A percentile compares a stretch with the other conserved stretches of the same genome.
Conservation (phyloP, 1,140 invertebrate genomes). For the Drosophila nigromelanica region DNA sequence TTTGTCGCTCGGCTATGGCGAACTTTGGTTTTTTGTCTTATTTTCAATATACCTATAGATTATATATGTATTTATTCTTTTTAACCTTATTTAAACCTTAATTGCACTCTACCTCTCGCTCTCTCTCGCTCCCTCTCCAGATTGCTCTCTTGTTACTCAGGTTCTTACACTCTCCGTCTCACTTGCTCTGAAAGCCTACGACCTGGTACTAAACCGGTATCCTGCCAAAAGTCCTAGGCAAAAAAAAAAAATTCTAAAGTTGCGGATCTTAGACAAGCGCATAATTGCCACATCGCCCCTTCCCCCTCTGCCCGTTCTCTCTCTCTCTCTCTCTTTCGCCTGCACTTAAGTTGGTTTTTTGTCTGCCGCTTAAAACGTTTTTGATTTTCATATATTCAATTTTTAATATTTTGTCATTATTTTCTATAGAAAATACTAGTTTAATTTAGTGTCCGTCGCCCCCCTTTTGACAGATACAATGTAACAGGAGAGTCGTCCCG, state of each 20-base stretch:
- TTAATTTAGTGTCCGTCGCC: slow-evolving; percentile 10
- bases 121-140: slow-evolving; percentile 22
- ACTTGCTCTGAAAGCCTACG: slow-evolving; percentile 16
- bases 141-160: background rate
- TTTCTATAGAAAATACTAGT: slow-evolving; percentile 14
- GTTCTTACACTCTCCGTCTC: slow-evolving; percentile 15
- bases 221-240: slow-evolving; percentile 64
- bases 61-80: slow-evolving; percentile 35
- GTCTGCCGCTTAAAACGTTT: slow-evolving; percentile 12
- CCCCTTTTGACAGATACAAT: background rate
- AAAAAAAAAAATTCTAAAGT: slow-evolving; percentile 3
- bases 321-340: background rate
- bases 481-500: slow-evolving; percentile 19
- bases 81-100: slow-evolving; percentile 9
- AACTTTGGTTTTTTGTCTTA: slow-evolving; percentile 48
- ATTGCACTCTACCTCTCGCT: slow-evolving; percentile 10
- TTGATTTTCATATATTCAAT: background rate
- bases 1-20: slow-evolving; percentile 44
- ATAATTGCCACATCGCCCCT: background rate
- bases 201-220: slow-evolving; percentile 68
- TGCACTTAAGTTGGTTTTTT: slow-evolving; percentile 12
- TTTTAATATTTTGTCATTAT: slow-evolving; percentile 19
- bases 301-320: background rate
- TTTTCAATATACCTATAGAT: slow-evolving; percentile 33
- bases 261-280: slow-evolving; percentile 26